These are phyloP conservation scores for Eupristina koningsbergeri DNA, from an alignment of 1,140 invertebrate species.

Conservation along the genomic window DNA sequence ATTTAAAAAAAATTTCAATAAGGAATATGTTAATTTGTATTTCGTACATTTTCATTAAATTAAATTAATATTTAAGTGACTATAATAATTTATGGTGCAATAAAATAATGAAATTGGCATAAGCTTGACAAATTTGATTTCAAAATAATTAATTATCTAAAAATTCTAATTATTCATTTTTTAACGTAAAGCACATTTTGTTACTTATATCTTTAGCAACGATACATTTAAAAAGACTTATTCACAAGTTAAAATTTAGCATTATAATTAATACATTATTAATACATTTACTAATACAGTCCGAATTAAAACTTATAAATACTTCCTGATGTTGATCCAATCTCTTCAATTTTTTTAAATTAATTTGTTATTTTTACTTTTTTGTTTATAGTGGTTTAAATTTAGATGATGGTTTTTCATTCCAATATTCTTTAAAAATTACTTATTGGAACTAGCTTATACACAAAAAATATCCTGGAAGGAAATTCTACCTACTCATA, in stretches of 20 bases:
- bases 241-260: background rate
- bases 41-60: background rate
- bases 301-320: too few relatives aligned
- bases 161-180: too few relatives aligned
- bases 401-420: background rate
- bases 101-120: background rate
- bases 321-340: background rate
- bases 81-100: background rate
- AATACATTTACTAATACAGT: background rate
- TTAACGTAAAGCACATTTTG: too few relatives aligned
- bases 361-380: background rate
- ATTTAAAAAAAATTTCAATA: too few relatives aligned
- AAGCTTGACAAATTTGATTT: background rate
- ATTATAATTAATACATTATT: background rate
- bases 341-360: background rate
- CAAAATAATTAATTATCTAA: background rate
- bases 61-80: background rate
- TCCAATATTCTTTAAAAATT: background rate
- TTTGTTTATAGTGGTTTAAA: background rate
- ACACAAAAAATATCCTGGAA: background rate
- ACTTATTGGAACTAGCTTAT: conserved; percentile 2
- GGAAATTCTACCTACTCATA: background rate
- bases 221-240: background rate
- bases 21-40: background rate
- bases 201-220: too few relatives aligned